Evolutionary conservation across 2,797 vertebrate species (phyloP).

Genomic region (Cossypha caffra): DNA sequence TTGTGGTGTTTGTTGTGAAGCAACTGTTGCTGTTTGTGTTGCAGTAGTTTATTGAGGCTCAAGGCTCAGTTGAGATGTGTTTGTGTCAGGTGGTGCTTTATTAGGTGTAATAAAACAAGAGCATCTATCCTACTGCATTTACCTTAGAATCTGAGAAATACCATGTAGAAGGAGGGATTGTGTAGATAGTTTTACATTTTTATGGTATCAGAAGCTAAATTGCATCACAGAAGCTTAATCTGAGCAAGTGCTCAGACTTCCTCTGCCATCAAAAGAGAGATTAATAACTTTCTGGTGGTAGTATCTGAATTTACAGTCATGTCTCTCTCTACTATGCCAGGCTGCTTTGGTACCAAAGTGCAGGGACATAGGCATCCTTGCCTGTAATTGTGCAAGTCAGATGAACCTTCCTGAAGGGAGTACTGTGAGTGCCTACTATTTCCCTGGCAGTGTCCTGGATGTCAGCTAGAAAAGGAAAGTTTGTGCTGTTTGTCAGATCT

Average conservation of each 20-base stretch:
- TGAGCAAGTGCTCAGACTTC: background rate
- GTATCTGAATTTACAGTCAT: background rate
- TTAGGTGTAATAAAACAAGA: background rate
- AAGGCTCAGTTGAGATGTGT: background rate
- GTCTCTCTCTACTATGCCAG: background rate
- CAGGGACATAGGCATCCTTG: background rate
- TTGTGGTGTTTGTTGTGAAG: background rate
- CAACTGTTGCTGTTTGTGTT: background rate
- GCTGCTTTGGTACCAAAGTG: background rate
- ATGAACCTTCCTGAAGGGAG: background rate
- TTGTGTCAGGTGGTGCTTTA: slow-evolving; percentile 1
- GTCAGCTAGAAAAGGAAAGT: background rate
- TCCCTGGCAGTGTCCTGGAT: background rate
- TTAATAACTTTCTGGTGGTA: background rate
- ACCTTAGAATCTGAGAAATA: background rate
- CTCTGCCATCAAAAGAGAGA: background rate
- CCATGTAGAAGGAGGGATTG: background rate
- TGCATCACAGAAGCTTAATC: background rate
- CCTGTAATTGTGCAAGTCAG: background rate
- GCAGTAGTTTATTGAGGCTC: background rate
- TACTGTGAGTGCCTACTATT: background rate
- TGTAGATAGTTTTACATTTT: background rate
- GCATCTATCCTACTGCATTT: background rate
- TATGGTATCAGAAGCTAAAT: background rate
- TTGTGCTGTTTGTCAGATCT: background rate